These are phyloP conservation scores for Archocentrus centrarchus DNA, from an alignment of 2,113 vertebrate genomes.

Conservation along the genomic window DNA sequence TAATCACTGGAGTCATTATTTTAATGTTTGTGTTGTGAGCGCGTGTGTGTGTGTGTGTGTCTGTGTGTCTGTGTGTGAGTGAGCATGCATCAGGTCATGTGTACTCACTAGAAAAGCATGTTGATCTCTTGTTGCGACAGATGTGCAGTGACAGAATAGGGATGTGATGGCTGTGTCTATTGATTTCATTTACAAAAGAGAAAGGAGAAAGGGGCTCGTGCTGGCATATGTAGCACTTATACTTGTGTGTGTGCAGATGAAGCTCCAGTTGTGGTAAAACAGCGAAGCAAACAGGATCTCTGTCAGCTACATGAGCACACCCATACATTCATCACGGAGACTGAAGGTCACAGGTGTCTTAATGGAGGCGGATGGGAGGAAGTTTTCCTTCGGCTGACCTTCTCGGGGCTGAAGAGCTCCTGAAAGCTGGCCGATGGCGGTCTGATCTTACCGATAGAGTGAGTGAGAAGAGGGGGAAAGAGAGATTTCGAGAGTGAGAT, in stretches of 20 bases:
- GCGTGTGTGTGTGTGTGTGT: neutral
- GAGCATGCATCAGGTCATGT: conserved; percentile 36
- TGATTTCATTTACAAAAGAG: conserved; percentile 76
- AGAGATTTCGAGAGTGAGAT: conserved; percentile 67
- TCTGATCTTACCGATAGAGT: conserved; percentile 66
- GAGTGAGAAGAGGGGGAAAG: conserved; percentile 58
- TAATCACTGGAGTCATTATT: conserved; percentile 65
- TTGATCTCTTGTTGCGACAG: conserved; percentile 75
- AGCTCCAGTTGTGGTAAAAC: conserved; percentile 64
- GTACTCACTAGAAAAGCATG: conserved; percentile 48
- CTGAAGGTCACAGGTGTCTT: conserved; percentile 65
- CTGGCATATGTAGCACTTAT: conserved; percentile 30
- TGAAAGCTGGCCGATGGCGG: conserved; percentile 53
- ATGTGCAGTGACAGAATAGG: conserved; percentile 69
- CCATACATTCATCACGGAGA: conserved; percentile 9
- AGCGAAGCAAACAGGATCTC: conserved; percentile 54
- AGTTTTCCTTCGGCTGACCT: conserved; percentile 76
- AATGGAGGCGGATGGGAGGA: conserved; percentile 62
- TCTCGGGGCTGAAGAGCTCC: conserved; percentile 67
- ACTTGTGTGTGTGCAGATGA: neutral
- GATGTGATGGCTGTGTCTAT: conserved; percentile 68
- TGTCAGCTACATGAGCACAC: conserved; percentile 20
- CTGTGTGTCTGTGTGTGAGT: neutral
- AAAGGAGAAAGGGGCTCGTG: conserved; percentile 43
- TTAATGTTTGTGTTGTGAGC: conserved; percentile 26